A percentile compares a stretch with the other conserved stretches of the same genome.
phyloP scores from a whole-genome alignment of 1,140 invertebrate genomes.

The Megathymus violae region DNA sequence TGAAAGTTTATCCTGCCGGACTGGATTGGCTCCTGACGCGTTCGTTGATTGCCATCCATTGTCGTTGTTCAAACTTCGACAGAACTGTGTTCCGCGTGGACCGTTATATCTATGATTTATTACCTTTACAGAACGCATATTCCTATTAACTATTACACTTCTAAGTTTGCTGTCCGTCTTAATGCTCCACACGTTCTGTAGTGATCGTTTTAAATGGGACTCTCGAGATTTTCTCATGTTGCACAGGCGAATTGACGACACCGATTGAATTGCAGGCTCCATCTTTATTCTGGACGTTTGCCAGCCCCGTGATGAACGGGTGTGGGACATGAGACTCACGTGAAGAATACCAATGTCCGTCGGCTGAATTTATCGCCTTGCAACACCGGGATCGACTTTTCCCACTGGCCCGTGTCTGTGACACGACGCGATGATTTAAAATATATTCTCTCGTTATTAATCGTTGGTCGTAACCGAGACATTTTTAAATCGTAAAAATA shows the following conservation, averaged over 20 bases:
- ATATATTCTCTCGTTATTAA: slow-evolving; percentile 23
- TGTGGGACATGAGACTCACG: slow-evolving; percentile 29
- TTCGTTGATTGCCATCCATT: background rate
- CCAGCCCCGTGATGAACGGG: slow-evolving; percentile 28
- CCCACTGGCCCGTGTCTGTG: slow-evolving; percentile 17
- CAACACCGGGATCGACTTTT: slow-evolving; percentile 26
- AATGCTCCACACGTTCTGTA: slow-evolving; percentile 9
- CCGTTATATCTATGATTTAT: background rate
- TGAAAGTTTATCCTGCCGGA: slow-evolving; percentile 30
- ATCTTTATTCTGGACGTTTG: slow-evolving; percentile 27
- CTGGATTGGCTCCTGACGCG: background rate
- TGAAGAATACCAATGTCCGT: slow-evolving; percentile 29
- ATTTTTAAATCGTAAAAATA: background rate
- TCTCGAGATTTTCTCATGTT: slow-evolving; percentile 25
- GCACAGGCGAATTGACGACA: slow-evolving; percentile 20
- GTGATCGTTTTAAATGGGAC: slow-evolving; percentile 21
- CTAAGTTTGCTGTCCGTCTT: no score
- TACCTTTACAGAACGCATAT: background rate
- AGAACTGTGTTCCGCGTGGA: background rate
- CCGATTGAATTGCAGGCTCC: slow-evolving; percentile 30
- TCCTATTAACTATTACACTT: slow-evolving; percentile 1
- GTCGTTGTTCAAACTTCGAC: background rate
- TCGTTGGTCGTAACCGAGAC: slow-evolving; percentile 17
- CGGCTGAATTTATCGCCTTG: slow-evolving; percentile 20
- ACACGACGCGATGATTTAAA: slow-evolving; percentile 19